Evolutionary conservation across 2,797 vertebrate genomes (phyloP).

Genomic region (Cynodonichthys magdalenae): DNA sequence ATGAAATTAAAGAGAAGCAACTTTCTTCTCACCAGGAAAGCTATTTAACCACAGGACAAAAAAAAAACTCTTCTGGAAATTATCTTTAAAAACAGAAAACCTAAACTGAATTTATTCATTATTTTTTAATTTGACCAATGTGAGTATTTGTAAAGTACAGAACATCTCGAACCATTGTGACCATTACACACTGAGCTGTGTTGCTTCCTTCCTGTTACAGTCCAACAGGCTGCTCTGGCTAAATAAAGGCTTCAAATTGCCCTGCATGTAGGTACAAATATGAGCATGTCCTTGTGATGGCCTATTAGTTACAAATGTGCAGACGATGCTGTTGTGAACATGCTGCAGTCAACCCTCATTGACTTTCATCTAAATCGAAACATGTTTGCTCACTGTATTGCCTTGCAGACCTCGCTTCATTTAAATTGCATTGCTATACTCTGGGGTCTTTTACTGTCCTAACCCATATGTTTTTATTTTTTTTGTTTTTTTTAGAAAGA

Average conservation of each 20-base stretch:
- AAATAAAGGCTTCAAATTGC: constrained; percentile 14
- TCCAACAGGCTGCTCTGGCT: constrained; percentile 3
- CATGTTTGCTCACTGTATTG: neutral
- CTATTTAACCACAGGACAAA: neutral
- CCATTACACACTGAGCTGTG: neutral
- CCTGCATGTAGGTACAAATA: constrained; percentile 6
- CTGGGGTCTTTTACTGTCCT: neutral
- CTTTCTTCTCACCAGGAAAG: constrained; percentile 8
- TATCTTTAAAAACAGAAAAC: neutral
- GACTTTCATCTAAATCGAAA: constrained; percentile 21
- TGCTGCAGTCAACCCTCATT: constrained; percentile 10
- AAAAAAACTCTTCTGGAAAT: neutral
- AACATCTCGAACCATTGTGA: neutral
- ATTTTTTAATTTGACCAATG: neutral
- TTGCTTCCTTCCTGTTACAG: neutral
- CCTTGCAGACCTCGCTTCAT: neutral
- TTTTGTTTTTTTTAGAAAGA: neutral
- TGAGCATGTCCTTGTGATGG: neutral
- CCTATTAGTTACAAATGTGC: constrained; percentile 22
- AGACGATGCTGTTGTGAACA: constrained; percentile 20
- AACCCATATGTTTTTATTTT: neutral
- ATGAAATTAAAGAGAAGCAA: neutral
- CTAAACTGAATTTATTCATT: neutral
- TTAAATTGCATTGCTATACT: constrained; percentile 8
- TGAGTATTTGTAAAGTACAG: neutral